phyloP scores from a whole-genome alignment of 2,888 invertebrate species.

The Athripsodes cinereus region DNA sequence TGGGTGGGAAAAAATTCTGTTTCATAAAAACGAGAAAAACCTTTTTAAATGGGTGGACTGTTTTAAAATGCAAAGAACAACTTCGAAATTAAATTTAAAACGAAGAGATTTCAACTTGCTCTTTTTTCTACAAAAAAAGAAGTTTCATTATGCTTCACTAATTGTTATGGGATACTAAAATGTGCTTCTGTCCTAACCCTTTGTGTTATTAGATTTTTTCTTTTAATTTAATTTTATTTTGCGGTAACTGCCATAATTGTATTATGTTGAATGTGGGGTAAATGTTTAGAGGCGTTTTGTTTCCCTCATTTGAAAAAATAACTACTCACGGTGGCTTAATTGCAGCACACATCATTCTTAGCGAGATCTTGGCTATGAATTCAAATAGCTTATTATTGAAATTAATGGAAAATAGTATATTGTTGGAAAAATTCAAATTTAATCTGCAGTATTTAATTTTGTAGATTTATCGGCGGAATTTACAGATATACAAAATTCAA shows the following conservation, averaged over 20 bases:
- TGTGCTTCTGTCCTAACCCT: neutral
- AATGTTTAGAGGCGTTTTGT: neutral
- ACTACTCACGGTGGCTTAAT: no score
- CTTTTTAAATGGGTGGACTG: neutral
- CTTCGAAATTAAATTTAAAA: slow-evolving; percentile 2
- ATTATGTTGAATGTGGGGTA: neutral
- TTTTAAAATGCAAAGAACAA: slow-evolving; percentile 1
- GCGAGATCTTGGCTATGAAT: no score
- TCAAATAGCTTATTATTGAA: no score
- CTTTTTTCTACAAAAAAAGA: neutral
- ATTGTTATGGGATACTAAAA: neutral
- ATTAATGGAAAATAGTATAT: no score
- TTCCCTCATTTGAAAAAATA: neutral
- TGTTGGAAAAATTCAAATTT: no score
- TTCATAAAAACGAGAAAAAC: neutral
- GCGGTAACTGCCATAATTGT: neutral
- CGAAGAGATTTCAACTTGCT: neutral
- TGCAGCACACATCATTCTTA: no score
- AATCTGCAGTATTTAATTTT: no score
- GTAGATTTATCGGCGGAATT: no score
- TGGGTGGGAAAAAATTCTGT: neutral
- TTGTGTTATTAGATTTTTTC: neutral
- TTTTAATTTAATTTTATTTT: slow-evolving; percentile 1
- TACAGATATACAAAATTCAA: no score
- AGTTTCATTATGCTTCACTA: neutral